Evolutionary conservation across 2,888 invertebrate species (phyloP).

Genomic region (Anagyrus pseudococci): DNA sequence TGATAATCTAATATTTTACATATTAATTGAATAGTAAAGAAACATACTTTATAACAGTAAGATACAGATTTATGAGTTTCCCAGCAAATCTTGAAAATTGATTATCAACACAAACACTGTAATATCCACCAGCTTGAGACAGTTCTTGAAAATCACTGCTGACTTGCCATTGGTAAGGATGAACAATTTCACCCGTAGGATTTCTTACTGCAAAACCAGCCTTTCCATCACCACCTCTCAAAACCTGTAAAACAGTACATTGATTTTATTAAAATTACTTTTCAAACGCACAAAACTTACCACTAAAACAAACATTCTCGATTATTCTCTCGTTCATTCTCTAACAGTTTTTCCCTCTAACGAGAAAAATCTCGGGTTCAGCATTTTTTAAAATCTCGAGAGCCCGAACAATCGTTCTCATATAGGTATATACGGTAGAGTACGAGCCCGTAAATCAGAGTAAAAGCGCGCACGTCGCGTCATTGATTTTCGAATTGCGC

Average conservation of each 20-base stretch:
- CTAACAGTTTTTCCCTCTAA: too few species aligned
- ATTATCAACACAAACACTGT: conserved; percentile 90
- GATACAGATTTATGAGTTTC: conserved; percentile 87
- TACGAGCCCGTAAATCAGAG: too few species aligned
- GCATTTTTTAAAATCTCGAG: too few species aligned
- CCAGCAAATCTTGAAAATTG: conserved; percentile 91
- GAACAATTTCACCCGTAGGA: conserved; percentile 83
- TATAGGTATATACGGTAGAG: too few species aligned
- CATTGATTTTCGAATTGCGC: background rate
- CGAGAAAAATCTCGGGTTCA: too few species aligned
- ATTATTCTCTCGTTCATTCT: too few species aligned
- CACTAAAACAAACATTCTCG: too few species aligned
- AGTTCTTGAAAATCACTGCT: conserved; percentile 89
- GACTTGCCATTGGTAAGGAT: conserved; percentile 91
- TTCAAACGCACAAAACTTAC: too few species aligned
- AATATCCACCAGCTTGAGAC: conserved; percentile 82
- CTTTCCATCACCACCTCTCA: conserved; percentile 93
- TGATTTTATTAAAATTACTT: too few species aligned
- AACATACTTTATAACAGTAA: conserved; percentile 78
- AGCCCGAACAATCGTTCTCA: too few species aligned
- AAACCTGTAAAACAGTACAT: conserved; percentile 67
- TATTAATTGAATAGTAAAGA: background rate
- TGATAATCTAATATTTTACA: background rate
- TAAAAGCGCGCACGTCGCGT: too few species aligned
- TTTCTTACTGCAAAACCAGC: conserved; percentile 90